Conservation (phyloP, 2,888 invertebrate genomes). For the Parnassius smintheus region DNA sequence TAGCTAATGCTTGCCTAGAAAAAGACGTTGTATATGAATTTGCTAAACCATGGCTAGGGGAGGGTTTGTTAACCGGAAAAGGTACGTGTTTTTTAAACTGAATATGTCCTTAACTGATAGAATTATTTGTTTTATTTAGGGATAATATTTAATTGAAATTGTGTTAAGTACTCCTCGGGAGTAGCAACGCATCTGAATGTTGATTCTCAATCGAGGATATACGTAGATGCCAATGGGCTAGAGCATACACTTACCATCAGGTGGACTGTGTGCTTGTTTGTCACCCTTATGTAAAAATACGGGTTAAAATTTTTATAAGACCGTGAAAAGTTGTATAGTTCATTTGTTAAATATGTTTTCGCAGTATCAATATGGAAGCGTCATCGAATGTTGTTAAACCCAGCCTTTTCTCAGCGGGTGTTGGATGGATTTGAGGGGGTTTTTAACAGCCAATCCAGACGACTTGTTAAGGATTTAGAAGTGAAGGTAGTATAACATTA, state of each 20-base stretch:
- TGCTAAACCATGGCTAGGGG: slow-evolving; percentile 24
- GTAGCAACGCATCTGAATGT: too few species aligned
- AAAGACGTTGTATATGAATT: slow-evolving; percentile 4
- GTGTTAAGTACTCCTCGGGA: too few species aligned
- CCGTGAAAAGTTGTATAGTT: background rate
- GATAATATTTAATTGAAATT: background rate
- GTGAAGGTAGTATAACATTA: too few species aligned
- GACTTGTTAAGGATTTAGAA: slow-evolving; percentile 36
- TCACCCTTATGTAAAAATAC: background rate
- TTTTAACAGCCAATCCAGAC: slow-evolving; percentile 53
- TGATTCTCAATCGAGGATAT: too few species aligned
- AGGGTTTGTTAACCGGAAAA: slow-evolving; percentile 27
- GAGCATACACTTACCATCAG: too few species aligned
- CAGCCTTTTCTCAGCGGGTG: slow-evolving; percentile 54
- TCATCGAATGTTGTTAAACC: slow-evolving; percentile 56
- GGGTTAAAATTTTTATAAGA: background rate
- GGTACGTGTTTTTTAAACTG: slow-evolving; percentile 18
- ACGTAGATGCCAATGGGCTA: too few species aligned
- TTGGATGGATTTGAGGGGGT: slow-evolving; percentile 51
- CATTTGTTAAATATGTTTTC: slow-evolving; percentile 1
- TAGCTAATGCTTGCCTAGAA: slow-evolving; percentile 24
- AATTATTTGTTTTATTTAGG: background rate
- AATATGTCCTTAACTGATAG: background rate
- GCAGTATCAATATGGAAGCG: slow-evolving; percentile 54
- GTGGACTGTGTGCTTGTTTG: too few species aligned